Base-by-base conservation (phyloP, 2,113 vertebrate species). In the Elachura formosa region DNA sequence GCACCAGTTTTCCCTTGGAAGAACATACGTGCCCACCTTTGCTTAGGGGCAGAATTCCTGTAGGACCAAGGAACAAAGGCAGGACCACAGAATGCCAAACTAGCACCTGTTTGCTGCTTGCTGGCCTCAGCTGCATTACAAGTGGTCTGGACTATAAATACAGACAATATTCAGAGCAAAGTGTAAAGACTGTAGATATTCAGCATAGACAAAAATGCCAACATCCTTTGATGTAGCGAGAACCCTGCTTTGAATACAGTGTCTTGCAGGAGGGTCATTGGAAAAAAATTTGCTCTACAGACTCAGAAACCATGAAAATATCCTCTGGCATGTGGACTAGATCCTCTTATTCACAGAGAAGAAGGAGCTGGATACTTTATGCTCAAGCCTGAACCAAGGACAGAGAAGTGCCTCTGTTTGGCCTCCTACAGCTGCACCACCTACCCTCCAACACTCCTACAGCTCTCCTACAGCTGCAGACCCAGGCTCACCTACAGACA, bases 41-140 rank as follows among this genome's bases (percentile, higher is more conserved):
- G 41, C 31, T 43, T 11, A 38, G 38, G 31, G 40, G 45, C 16
- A 76, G 48, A 72, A 54, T 13, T 75, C 5, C 12, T 17, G n/a
- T 9, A 48, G 48, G 48, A 48, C 28, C 66, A n/a, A 0, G 0
- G 51, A 26, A 62, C 14, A 56, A 6, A 9, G 4, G 48, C 13
- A 29, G 45, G 38, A 49, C 29, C 49, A 49, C 16, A 31, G 73
- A 56, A 61, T 1, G 4, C 64, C 41, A 20, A 74, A 61, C 6
- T 12, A 29, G 13, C 45, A 21, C 7, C 29, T 13, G 5, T 40
- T n/a, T 82, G 66, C 61, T 56, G 46, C 71, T 61, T 82, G 36
- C 43, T 84, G 59, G 51, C 28, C 22, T 58, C 55, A 66, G n/a
- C 22, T 62, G 46, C 14, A 17, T 51, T 31, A 31, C 13, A 38